Percentiles rank a stretch among this genome's conserved stretches.
phyloP scores from a whole-genome alignment of 2,113 vertebrate species.

The Daubentonia madagascariensis region DNA sequence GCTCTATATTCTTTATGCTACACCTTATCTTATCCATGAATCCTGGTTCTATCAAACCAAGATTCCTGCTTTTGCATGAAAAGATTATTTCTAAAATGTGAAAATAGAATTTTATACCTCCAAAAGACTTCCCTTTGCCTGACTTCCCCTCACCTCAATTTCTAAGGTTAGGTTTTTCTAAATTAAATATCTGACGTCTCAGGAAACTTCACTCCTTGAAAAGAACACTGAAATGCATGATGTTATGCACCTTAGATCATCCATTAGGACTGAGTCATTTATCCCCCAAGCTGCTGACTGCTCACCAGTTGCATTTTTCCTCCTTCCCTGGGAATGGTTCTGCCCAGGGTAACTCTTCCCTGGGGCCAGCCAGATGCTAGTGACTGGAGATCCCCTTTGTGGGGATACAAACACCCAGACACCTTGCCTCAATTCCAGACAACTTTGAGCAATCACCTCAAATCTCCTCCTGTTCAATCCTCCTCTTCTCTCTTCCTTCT shows the following conservation, averaged over 20 bases:
- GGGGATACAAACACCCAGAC: background rate
- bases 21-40: background rate
- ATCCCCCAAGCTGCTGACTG: fast-evolving
- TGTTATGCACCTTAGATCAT: background rate
- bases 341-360: background rate
- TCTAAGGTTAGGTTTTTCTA: background rate
- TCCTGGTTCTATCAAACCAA: background rate
- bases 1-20: background rate
- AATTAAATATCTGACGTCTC: background rate
- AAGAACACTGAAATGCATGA: background rate
- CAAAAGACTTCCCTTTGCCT: background rate
- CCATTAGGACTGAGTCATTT: background rate
- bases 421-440: background rate
- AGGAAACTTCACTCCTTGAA: background rate
- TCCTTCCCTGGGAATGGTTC: background rate
- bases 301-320: background rate
- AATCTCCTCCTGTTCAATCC: background rate
- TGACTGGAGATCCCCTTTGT: background rate
- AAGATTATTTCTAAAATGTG: background rate
- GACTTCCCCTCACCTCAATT: background rate
- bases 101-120: background rate
- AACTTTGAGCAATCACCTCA: background rate
- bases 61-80: background rate
- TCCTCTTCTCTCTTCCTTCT: background rate
- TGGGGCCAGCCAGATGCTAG: background rate